phyloP scores from a whole-genome alignment of 2,797 vertebrate genomes.

The Cuniculus paca region DNA sequence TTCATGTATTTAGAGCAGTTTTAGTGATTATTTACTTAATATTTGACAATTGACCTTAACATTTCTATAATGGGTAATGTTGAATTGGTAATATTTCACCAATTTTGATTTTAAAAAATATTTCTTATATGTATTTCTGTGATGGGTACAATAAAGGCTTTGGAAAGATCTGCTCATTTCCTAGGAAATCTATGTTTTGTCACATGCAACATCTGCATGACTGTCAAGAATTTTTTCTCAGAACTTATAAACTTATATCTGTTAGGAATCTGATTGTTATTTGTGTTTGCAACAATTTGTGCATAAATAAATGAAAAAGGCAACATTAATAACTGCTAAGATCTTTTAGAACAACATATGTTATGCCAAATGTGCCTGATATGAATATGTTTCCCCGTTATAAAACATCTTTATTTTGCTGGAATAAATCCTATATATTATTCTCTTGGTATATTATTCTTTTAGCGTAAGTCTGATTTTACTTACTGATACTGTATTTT shows the following conservation, averaged over 20 bases:
- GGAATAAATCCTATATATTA: conserved; percentile 30
- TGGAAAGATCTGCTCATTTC: background rate
- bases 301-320: conserved; percentile 54
- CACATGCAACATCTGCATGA: background rate
- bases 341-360: conserved; percentile 57
- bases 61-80: background rate
- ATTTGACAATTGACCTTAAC: conserved; percentile 40
- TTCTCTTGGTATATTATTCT: conserved; percentile 21
- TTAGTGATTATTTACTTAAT: conserved; percentile 35
- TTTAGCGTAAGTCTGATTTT: conserved; percentile 54
- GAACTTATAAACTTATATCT: conserved; percentile 43
- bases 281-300: conserved; percentile 54
- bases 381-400: conserved; percentile 4
- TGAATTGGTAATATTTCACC: conserved; percentile 50
- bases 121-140: background rate
- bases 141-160: background rate
- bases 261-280: conserved; percentile 43
- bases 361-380: conserved; percentile 28
- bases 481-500: conserved; percentile 45
- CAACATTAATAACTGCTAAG: conserved; percentile 56
- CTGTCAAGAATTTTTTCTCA: background rate
- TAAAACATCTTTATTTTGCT: conserved; percentile 55
- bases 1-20: background rate
- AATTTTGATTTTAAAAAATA: conserved; percentile 19
- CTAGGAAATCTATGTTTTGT: conserved; percentile 47